Conservation (phyloP, 2,113 vertebrate species). For the Aplodontia rufa region DNA sequence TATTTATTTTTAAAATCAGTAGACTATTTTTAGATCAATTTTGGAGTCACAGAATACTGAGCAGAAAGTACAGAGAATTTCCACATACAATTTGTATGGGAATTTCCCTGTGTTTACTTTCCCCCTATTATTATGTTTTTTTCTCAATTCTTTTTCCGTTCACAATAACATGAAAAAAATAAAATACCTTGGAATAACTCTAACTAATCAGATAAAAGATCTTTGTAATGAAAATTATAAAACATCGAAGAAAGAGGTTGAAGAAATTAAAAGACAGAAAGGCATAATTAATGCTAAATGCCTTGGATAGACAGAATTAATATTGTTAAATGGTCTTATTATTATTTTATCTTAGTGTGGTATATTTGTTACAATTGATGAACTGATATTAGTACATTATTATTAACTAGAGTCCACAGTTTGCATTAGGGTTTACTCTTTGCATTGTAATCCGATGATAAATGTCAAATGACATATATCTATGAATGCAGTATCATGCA, state of each 20-base stretch:
- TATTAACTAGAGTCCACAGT: background rate
- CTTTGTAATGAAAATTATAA: no score
- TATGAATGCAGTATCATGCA: background rate
- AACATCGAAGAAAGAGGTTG: no score
- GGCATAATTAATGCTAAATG: no score
- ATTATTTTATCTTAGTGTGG: background rate
- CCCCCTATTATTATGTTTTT: background rate
- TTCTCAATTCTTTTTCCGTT: no score
- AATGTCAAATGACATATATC: background rate
- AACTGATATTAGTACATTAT: background rate
- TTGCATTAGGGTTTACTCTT: background rate
- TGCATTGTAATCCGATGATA: background rate
- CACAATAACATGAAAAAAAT: no score
- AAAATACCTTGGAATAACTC: no score
- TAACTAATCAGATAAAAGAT: no score
- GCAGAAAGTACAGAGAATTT: background rate
- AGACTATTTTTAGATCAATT: background rate
- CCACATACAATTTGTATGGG: background rate
- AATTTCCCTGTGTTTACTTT: background rate
- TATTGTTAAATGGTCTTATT: background rate
- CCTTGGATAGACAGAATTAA: no score
- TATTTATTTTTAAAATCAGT: constrained; percentile 18
- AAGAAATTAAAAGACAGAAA: no score
- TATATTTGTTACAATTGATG: background rate
- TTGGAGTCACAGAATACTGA: background rate